These are phyloP conservation scores for Chorisops tibialis DNA, from an alignment of 2,888 invertebrate species.

Conservation along the genomic window DNA sequence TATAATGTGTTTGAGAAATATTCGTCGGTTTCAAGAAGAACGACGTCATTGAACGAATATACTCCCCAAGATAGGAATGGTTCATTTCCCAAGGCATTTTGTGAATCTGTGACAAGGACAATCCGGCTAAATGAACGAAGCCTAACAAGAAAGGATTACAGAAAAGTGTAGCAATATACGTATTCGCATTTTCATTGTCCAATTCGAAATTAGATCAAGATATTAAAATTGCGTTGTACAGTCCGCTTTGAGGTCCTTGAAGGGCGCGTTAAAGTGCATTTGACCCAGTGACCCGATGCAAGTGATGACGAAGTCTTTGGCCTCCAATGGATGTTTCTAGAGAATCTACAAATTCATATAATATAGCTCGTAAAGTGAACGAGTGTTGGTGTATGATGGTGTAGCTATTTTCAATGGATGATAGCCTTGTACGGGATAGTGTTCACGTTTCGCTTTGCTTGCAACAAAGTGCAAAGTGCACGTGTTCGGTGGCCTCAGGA, in stretches of 20 bases:
- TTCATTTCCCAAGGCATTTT: too few species aligned
- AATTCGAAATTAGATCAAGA: slow-evolving; percentile 6
- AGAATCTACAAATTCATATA: too few species aligned
- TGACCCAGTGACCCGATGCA: slow-evolving; percentile 19
- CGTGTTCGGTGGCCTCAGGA: slow-evolving; percentile 3
- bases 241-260: background rate
- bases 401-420: background rate
- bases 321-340: background rate
- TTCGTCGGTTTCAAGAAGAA: too few species aligned
- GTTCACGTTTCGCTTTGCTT: slow-evolving; percentile 5
- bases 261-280: slow-evolving; percentile 6
- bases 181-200: background rate
- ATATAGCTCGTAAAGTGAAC: too few species aligned
- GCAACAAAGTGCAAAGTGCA: slow-evolving; percentile 14
- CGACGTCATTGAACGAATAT: too few species aligned
- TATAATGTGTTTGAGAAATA: too few species aligned
- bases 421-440: slow-evolving; percentile 11
- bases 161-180: background rate
- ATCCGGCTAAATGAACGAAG: too few species aligned
- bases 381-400: background rate
- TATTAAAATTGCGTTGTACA: background rate
- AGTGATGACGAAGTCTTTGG: slow-evolving; percentile 20
- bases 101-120: too few species aligned
- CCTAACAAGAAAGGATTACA: too few species aligned
- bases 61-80: too few species aligned